Base-by-base conservation (phyloP, 2,888 invertebrate genomes). In the Chloroclysta siterata region DNA sequence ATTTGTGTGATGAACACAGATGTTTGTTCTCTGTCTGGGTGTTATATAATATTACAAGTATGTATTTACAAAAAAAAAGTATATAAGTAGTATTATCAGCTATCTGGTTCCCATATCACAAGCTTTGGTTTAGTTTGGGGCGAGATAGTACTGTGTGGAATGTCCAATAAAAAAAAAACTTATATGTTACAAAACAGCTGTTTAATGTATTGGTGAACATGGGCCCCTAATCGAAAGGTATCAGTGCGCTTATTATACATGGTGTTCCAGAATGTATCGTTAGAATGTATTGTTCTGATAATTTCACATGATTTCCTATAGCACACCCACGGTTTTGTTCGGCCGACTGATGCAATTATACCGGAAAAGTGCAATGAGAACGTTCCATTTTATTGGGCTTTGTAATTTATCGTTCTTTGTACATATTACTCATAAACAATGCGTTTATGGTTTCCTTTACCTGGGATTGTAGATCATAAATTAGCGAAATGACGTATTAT, bases 301-400 rank as follows among this genome's bases (percentile, higher is more conserved):
- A 81, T 81, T 86, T 87, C 87, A 80, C 87, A 85, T 83, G 81
- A 82, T 86, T 87, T 85, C 82, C 82, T 82, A 81, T 78, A 75
- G 71, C 74, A 75, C 76, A 74, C 74, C 71, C 77, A 75, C 79
- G 78, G 77, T 80, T 82, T 83, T 85, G 80, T 78, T 78, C 68
- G 66, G 71, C 44, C 15, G 70, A 64, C 59, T 69, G 68, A 60
- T 75, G 73, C 77, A 80, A 75, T 73, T 72, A 72, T 71, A 71
- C 76, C 75, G 78, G 79, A 79, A 79, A 70, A 69, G 65, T 71
- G 70, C 68, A 78, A 72, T 71, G 69, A 70, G 75, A 74, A 71
- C 72, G 66, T 63, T 70, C 66, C 62, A 71, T 73, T 74, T 68
- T 67, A 71, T 67, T 63, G 44, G 66, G 57, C 63, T 67, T 68